Evolutionary conservation across 92 coral and sea anemone genomes (phyloP).

Genomic region (Pocillopora grandis): DNA sequence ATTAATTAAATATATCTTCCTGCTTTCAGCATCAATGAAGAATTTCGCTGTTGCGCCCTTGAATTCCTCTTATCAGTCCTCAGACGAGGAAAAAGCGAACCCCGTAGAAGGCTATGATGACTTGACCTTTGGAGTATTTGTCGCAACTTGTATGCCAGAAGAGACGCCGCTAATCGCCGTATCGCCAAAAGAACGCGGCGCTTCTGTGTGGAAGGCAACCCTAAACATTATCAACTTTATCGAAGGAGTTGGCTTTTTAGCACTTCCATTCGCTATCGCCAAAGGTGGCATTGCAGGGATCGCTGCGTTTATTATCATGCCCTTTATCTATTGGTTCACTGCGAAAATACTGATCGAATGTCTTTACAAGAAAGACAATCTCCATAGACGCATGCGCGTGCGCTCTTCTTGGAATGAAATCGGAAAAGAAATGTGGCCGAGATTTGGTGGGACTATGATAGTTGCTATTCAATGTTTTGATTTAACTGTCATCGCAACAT

Average conservation of each 20-base stretch:
- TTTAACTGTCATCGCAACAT: slow-evolving; percentile 32
- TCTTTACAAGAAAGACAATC: slow-evolving; percentile 32
- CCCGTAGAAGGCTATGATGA: neutral
- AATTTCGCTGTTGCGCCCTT: neutral
- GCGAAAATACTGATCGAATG: slow-evolving; percentile 54
- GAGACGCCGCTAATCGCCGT: neutral
- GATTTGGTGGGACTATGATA: slow-evolving; percentile 45
- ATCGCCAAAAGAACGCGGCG: neutral
- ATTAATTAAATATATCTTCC: neutral
- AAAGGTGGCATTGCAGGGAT: slow-evolving; percentile 60
- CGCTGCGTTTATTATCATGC: slow-evolving; percentile 37
- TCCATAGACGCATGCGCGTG: slow-evolving; percentile 35
- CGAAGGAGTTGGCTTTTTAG: slow-evolving; percentile 58
- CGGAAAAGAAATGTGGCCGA: slow-evolving; percentile 56
- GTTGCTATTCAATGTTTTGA: slow-evolving; percentile 35
- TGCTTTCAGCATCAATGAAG: neutral
- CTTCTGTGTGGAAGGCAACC: slow-evolving; percentile 51
- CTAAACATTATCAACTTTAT: slow-evolving; percentile 56
- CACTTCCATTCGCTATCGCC: slow-evolving; percentile 60
- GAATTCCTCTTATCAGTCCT: neutral
- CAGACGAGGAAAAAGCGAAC: neutral
- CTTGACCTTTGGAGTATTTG: neutral
- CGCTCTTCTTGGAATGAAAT: slow-evolving; percentile 59
- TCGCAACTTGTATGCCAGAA: neutral
- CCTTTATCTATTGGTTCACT: slow-evolving; percentile 50